Percentiles rank a stretch among this genome's conserved stretches.
phyloP scores from a whole-genome alignment of 2,113 vertebrate genomes.

The Eudyptes chrysolophus region DNA sequence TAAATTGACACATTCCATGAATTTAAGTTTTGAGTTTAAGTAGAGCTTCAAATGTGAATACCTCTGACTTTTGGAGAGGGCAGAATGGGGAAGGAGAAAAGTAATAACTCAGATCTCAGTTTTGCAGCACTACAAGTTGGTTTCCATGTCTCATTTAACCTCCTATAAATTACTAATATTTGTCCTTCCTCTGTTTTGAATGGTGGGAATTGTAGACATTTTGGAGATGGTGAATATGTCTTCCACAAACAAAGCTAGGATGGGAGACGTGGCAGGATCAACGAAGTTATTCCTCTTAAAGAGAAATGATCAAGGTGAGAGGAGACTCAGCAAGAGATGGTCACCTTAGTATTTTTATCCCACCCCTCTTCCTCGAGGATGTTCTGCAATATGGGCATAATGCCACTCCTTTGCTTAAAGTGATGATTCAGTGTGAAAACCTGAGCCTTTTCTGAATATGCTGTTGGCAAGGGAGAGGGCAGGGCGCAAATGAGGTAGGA shows the following conservation, averaged over 20 bases:
- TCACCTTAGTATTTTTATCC: background rate
- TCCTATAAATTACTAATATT: background rate
- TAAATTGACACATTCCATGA: background rate
- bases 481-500: background rate
- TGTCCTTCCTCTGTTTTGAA: background rate
- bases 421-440: background rate
- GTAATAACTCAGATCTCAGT: background rate
- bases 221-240: background rate
- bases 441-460: background rate
- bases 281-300: background rate
- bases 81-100: background rate
- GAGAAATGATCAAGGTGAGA: background rate
- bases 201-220: background rate
- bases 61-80: background rate
- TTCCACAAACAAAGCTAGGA: background rate
- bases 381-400: background rate
- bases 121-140: background rate
- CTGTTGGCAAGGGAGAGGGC: background rate
- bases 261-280: background rate
- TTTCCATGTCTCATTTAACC: background rate
- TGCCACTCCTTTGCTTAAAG: background rate
- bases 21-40: background rate
- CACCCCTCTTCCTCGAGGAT: background rate
- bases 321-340: background rate
- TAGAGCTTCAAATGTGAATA: background rate